Percentiles rank a stretch among this genome's conserved stretches.
phyloP scores from a whole-genome alignment of 2,113 vertebrate genomes.

The Lophochroa leadbeateri region DNA sequence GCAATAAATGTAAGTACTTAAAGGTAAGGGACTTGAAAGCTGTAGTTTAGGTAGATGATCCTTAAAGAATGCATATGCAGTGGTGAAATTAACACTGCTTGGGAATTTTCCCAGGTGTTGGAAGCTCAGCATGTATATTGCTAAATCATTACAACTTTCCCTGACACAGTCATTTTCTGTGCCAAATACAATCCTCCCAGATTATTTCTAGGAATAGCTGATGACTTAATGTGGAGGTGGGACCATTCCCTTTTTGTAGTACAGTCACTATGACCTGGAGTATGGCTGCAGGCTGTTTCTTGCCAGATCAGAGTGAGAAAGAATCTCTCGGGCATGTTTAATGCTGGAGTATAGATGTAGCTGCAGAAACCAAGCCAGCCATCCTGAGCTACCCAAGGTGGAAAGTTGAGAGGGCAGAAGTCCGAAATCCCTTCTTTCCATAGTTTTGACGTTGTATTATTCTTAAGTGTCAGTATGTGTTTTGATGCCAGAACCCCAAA shows the following conservation, averaged over 20 bases:
- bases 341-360: background rate
- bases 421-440: background rate
- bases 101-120: background rate
- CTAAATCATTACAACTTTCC: background rate
- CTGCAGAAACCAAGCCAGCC: background rate
- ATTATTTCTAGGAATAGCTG: background rate
- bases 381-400: background rate
- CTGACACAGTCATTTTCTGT: background rate
- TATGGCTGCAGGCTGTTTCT: background rate
- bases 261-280: background rate
- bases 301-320: background rate
- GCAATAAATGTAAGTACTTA: background rate
- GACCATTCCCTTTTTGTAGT: background rate
- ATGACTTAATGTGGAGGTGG: rapidly evolving
- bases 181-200: background rate
- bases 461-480: background rate
- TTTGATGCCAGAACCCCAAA: background rate
- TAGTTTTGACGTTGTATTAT: background rate
- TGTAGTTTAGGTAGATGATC: background rate
- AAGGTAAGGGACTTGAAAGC: background rate
- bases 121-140: background rate
- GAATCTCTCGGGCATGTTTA: background rate
- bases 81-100: background rate
- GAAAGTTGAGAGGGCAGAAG: background rate
- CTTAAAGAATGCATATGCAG: background rate